Conservation (phyloP, 2,113 vertebrate genomes). For the Cepphus grylle region DNA sequence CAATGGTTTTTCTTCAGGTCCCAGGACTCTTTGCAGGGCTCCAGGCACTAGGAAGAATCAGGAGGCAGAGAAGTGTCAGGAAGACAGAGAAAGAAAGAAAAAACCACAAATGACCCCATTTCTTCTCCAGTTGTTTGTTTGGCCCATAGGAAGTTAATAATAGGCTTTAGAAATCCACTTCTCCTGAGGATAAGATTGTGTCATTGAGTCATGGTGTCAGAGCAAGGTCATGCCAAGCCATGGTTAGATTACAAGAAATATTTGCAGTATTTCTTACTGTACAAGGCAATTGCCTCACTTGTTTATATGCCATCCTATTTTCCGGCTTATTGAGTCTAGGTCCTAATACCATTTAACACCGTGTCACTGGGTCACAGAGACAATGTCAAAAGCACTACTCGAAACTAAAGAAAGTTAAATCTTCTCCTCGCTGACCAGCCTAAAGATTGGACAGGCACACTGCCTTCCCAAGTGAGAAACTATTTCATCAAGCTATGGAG, state of each 20-base stretch:
- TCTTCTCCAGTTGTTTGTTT: neutral
- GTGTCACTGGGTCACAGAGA: neutral
- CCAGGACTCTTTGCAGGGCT: constrained; percentile 95
- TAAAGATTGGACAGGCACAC: neutral
- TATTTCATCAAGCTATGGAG: neutral
- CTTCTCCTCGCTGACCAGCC: neutral
- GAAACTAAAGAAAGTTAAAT: neutral
- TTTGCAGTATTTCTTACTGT: neutral
- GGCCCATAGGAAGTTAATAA: constrained; percentile 13
- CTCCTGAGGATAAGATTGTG: constrained; percentile 14
- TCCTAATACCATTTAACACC: neutral
- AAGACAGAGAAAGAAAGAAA: neutral
- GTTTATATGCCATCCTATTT: neutral
- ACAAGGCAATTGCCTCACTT: neutral
- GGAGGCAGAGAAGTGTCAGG: neutral
- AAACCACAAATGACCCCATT: neutral
- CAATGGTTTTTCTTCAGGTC: constrained; percentile 89
- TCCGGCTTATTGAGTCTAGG: neutral
- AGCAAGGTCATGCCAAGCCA: neutral
- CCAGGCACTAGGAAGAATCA: constrained; percentile 85
- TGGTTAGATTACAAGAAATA: neutral
- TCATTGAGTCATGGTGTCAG: constrained; percentile 11
- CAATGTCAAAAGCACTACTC: neutral
- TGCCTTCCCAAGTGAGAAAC: neutral
- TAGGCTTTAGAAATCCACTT: neutral